phyloP scores from a whole-genome alignment of 2,113 vertebrate genomes.

The Calyptommatus sinebrachiatus region DNA sequence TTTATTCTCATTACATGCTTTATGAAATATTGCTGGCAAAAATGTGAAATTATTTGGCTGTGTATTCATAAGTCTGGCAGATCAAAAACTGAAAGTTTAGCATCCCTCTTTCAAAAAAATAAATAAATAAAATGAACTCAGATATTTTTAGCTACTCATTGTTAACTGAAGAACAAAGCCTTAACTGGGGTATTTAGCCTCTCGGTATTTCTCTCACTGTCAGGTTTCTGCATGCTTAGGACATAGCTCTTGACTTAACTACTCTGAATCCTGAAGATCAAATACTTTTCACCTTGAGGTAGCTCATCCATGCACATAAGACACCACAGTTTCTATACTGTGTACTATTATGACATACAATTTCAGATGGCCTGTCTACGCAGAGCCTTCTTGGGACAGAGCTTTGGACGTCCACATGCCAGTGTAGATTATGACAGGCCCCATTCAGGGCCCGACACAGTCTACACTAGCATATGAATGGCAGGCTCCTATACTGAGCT shows the following conservation, averaged over 20 bases:
- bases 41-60: constrained; percentile 62
- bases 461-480: no score
- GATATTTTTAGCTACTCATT: constrained; percentile 74
- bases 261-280: constrained; percentile 40
- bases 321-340: constrained; percentile 35
- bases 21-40: constrained; percentile 61
- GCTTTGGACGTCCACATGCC: no score
- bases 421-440: no score
- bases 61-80: constrained; percentile 54
- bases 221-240: constrained; percentile 62
- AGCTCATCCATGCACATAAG: background rate
- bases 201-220: constrained; percentile 50
- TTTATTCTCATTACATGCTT: constrained; percentile 52
- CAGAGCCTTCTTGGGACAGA: no score
- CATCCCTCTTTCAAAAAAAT: constrained; percentile 59
- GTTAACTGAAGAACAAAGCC: constrained; percentile 69
- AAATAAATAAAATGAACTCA: constrained; percentile 64
- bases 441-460: no score
- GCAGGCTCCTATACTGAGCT: no score
- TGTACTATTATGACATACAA: no score
- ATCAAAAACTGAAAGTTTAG: constrained; percentile 43
- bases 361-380: no score
- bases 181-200: constrained; percentile 70
- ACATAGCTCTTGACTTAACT: constrained; percentile 52
- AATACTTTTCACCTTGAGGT: constrained; percentile 52